phyloP scores from a whole-genome alignment of 2,888 invertebrate species.

The Latrodectus hesperus region DNA sequence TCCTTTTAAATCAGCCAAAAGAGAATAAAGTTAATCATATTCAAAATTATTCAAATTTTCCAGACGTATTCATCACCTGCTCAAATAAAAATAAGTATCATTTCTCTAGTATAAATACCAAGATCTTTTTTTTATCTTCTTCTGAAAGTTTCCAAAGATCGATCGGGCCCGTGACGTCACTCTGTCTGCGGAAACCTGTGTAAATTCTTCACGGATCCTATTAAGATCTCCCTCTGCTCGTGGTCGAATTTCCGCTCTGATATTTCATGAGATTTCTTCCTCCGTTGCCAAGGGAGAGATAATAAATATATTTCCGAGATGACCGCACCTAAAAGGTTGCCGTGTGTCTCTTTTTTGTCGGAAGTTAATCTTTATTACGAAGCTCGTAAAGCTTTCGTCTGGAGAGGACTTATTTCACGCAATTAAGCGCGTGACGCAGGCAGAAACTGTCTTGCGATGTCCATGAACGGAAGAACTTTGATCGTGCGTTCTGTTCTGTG shows the following conservation, averaged over 20 bases:
- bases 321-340: background rate
- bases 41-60: no score
- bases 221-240: conserved; percentile 4
- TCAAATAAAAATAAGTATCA: background rate
- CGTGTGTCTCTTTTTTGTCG: background rate
- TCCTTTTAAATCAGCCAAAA: background rate
- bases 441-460: background rate
- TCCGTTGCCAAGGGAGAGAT: conserved; percentile 23
- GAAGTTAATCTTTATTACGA: background rate
- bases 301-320: background rate
- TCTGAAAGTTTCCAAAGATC: conserved; percentile 13
- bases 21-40: background rate
- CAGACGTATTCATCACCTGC: no score
- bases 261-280: conserved; percentile 15
- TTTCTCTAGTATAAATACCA: background rate
- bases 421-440: background rate
- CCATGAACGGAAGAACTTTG: no score
- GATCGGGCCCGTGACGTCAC: conserved; percentile 15
- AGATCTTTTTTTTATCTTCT: conserved; percentile 8
- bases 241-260: conserved; percentile 7
- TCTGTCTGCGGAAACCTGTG: background rate
- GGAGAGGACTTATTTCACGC: background rate
- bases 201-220: conserved; percentile 7
- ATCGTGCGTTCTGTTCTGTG: no score
- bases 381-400: background rate